These are phyloP conservation scores for Lottia scabra DNA, from an alignment of 2,888 invertebrate genomes.

Conservation along the genomic window DNA sequence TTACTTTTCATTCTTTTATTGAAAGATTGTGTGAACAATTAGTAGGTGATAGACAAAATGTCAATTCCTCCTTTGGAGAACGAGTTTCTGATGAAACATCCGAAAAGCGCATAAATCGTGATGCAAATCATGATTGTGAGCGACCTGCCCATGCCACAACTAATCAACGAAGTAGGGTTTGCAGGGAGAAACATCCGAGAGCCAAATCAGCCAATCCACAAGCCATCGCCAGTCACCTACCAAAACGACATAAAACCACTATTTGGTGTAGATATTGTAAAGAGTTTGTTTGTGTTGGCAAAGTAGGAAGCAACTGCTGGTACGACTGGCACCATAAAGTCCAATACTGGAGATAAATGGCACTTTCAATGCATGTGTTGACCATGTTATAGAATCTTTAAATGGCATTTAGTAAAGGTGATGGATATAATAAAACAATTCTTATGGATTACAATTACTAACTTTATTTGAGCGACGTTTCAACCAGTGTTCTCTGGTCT, in stretches of 20 bases:
- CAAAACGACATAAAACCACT: constrained; percentile 5
- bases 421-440: too few species aligned
- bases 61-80: background rate
- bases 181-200: constrained; percentile 13
- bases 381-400: too few species aligned
- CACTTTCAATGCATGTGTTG: background rate
- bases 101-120: background rate
- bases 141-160: too few species aligned
- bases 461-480: too few species aligned
- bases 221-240: background rate
- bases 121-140: constrained; percentile 6
- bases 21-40: constrained; percentile 13
- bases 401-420: too few species aligned
- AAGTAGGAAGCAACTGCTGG: constrained; percentile 6
- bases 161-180: constrained; percentile 12
- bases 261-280: constrained; percentile 11
- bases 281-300: constrained; percentile 13
- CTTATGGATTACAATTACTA: too few species aligned
- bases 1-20: background rate
- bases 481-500: too few species aligned
- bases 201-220: constrained; percentile 9
- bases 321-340: constrained; percentile 13
- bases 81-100: background rate
- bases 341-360: constrained; percentile 11
- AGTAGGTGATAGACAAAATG: background rate